Evolutionary conservation across 2,888 invertebrate genomes (phyloP), one percentile per base, ranked within the genome.

Genomic region (Stegophylla sp.): DNA sequence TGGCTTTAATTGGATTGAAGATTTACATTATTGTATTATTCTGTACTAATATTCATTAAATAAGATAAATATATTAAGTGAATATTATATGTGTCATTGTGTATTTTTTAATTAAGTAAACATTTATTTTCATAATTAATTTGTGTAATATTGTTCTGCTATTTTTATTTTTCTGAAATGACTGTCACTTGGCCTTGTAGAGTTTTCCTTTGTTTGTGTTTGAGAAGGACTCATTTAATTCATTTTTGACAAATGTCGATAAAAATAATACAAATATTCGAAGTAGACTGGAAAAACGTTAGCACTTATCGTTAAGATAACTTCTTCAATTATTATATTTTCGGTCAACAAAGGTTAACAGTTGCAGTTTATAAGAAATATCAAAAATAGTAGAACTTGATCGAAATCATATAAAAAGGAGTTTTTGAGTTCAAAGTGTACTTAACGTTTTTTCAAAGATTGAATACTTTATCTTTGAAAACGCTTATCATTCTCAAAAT

Each of bases 281-380:
- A 26, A 61, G 48, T 0, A 28, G 13, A 48, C 15, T 34, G 3
- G 48, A 28, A 15, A 34, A 74, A 64, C 23, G 10, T 23, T 34
- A 64, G 51, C 34, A 75, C 63, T 51, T 63, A 51, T 17, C 13
- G 34, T 45, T 13, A 64, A n/a, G 17, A 51, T 75, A 64, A 64
- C 63, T 63, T 64, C 12, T 75, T 64, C 23, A 64, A 41, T 51
- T 64, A 75, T 64, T 64, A 63, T 64, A 61, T 73, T 61, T 53
- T 73, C 48, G 28, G 61, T 73, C 28, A 51, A 63, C 34, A 41
- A 51, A 12, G 13, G 41, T 75, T 64, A 23, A 64, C 74, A 34
- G n/a, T 51, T 41, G 34, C 0, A 23, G 41, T 63, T 75, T 23
- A 3, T 64, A 10, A 43, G 10, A 28, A 45, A 43, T 17, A 45